These are phyloP conservation scores for Diarsia brunnea DNA, from an alignment of 2,888 invertebrate species.

Conservation along the genomic window DNA sequence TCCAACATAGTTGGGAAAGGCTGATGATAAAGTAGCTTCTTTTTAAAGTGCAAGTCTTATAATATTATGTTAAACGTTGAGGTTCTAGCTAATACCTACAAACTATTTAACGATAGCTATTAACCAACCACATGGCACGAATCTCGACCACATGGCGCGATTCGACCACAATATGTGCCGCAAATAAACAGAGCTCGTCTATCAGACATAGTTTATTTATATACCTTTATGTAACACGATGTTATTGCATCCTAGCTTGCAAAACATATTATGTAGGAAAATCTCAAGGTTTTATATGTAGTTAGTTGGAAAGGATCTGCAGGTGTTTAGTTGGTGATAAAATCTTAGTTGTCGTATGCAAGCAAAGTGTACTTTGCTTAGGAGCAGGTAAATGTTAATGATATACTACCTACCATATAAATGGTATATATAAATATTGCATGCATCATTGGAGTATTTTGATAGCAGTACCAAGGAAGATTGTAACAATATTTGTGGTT, in stretches of 20 bases:
- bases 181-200: conserved; percentile 34
- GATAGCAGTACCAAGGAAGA: not conserved
- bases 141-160: conserved; percentile 46
- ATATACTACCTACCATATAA: not conserved
- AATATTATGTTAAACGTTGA: not conserved
- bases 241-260: conserved; percentile 33
- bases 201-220: conserved; percentile 53
- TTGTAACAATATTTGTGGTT: not conserved
- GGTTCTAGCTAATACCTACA: not conserved
- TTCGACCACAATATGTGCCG: conserved; percentile 15
- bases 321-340: conserved; percentile 17
- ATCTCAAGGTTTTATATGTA: conserved; percentile 43
- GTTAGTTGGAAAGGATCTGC: conserved; percentile 39
- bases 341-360: not conserved
- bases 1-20: too few species aligned
- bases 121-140: conserved; percentile 27
- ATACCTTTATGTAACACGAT: conserved; percentile 33
- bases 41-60: not conserved
- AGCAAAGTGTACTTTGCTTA: not conserved
- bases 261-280: conserved; percentile 15
- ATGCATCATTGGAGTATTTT: not conserved
- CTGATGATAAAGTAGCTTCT: not conserved
- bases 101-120: not conserved
- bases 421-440: too few species aligned
- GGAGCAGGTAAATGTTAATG: not conserved